phyloP scores from a whole-genome alignment of 1,140 invertebrate species.

The Atta texana region DNA sequence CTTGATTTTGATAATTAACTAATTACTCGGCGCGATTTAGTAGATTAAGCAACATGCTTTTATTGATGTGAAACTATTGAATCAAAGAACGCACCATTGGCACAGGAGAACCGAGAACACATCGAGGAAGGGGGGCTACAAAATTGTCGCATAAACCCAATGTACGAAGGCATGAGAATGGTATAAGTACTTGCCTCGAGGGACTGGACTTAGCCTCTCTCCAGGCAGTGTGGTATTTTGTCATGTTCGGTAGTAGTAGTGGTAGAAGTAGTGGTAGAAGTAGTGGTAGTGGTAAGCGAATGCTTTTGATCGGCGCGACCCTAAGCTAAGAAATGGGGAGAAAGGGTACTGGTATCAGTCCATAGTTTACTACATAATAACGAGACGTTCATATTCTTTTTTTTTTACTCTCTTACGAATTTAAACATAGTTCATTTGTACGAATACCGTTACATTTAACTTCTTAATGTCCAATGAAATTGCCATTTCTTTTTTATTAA shows the following conservation, averaged over 20 bases:
- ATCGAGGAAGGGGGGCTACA: slow-evolving; percentile 79
- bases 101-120: slow-evolving; percentile 73
- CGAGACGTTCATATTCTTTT: slow-evolving; percentile 72
- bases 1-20: neutral
- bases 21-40: slow-evolving; percentile 1
- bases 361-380: slow-evolving; percentile 80
- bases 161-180: slow-evolving; percentile 81
- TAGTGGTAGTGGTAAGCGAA: slow-evolving; percentile 86
- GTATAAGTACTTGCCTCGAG: slow-evolving; percentile 86
- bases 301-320: slow-evolving; percentile 86
- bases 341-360: slow-evolving; percentile 86
- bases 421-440: slow-evolving; percentile 64
- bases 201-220: slow-evolving; percentile 86
- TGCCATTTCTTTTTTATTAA: slow-evolving; percentile 67
- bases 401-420: slow-evolving; percentile 60
- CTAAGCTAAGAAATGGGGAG: slow-evolving; percentile 87
- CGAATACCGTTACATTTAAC: slow-evolving; percentile 66
- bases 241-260: slow-evolving; percentile 87
- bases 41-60: slow-evolving; percentile 78
- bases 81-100: slow-evolving; percentile 74
- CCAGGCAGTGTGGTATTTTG: slow-evolving; percentile 86
- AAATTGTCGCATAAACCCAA: slow-evolving; percentile 82
- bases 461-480: slow-evolving; percentile 71
- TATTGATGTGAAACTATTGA: slow-evolving; percentile 70
- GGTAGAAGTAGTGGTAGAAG: slow-evolving; percentile 84